Conservation (phyloP, 2,888 invertebrate genomes). For the Onchidella celtica region DNA sequence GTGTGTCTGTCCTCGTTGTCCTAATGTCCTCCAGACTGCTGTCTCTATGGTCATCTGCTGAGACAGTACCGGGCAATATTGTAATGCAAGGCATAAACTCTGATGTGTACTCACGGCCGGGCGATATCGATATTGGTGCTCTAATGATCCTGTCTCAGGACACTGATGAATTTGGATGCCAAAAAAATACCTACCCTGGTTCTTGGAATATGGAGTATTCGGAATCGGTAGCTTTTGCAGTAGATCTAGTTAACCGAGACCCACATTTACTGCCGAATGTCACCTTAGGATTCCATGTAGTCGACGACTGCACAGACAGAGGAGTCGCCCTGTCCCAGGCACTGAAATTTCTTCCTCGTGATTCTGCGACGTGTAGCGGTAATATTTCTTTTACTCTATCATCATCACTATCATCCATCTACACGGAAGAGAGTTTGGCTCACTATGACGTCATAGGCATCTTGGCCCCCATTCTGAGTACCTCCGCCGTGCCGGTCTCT, state of each 20-base stretch:
- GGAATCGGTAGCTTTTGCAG: slow-evolving; percentile 32
- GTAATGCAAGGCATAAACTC: too few species aligned
- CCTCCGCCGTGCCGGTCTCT: slow-evolving; percentile 60
- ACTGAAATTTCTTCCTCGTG: slow-evolving; percentile 22
- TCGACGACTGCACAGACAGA: slow-evolving; percentile 19
- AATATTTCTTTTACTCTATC: too few species aligned
- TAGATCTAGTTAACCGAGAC: slow-evolving; percentile 23
- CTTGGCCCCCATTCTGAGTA: slow-evolving; percentile 60
- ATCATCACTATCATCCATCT: neutral
- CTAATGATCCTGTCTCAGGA: neutral
- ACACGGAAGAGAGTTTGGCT: neutral
- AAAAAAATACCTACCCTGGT: neutral
- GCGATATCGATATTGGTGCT: slow-evolving; percentile 28
- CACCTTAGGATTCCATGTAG: slow-evolving; percentile 7
- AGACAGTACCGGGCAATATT: too few species aligned
- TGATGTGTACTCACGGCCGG: slow-evolving; percentile 9
- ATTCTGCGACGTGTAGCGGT: neutral
- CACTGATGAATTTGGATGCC: neutral
- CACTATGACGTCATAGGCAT: slow-evolving; percentile 61
- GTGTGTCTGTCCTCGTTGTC: too few species aligned
- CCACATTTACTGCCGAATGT: slow-evolving; percentile 14
- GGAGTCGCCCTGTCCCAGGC: slow-evolving; percentile 10
- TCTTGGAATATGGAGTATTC: slow-evolving; percentile 29
- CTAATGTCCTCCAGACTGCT: too few species aligned
- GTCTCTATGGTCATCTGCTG: too few species aligned